phyloP scores from a whole-genome alignment of 2,888 invertebrate species.

The Muscina levida region DNA sequence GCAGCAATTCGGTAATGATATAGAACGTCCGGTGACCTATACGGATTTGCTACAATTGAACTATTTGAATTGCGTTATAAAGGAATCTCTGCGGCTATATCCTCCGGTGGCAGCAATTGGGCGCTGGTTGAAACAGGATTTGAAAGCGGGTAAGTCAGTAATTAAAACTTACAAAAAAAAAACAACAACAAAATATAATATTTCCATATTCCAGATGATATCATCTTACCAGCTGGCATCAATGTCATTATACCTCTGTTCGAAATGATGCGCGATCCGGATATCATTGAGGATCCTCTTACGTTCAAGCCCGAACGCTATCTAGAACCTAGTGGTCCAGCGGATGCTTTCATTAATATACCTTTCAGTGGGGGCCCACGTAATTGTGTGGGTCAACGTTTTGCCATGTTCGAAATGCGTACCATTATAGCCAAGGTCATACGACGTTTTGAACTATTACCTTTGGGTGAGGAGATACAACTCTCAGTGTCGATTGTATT shows the following conservation, averaged over 20 bases:
- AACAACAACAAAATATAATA: no score
- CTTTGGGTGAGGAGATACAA: constrained; percentile 73
- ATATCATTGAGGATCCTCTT: constrained; percentile 72
- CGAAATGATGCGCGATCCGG: constrained; percentile 73
- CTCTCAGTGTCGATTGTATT: constrained; percentile 76
- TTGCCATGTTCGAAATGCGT: constrained; percentile 75
- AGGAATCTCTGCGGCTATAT: constrained; percentile 84
- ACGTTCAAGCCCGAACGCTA: constrained; percentile 77
- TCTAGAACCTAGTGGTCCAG: constrained; percentile 75
- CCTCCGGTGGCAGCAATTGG: constrained; percentile 85
- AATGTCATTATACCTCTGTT: constrained; percentile 75
- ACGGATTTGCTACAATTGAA: constrained; percentile 71
- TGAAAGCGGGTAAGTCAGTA: constrained; percentile 82
- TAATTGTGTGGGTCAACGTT: constrained; percentile 79
- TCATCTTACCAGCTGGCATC: constrained; percentile 72
- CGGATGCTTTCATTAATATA: constrained; percentile 71
- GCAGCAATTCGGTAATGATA: constrained; percentile 70
- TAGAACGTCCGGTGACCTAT: constrained; percentile 67
- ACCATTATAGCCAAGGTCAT: constrained; percentile 73
- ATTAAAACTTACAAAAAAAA: neutral
- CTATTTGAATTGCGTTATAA: constrained; percentile 84
- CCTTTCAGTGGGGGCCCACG: constrained; percentile 81
- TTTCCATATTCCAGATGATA: constrained; percentile 49
- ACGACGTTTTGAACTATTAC: constrained; percentile 73
- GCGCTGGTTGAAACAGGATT: constrained; percentile 81